These are phyloP conservation scores for Ceratosolen fusciceps DNA, from an alignment of 1,140 invertebrate genomes.

Conservation along the genomic window DNA sequence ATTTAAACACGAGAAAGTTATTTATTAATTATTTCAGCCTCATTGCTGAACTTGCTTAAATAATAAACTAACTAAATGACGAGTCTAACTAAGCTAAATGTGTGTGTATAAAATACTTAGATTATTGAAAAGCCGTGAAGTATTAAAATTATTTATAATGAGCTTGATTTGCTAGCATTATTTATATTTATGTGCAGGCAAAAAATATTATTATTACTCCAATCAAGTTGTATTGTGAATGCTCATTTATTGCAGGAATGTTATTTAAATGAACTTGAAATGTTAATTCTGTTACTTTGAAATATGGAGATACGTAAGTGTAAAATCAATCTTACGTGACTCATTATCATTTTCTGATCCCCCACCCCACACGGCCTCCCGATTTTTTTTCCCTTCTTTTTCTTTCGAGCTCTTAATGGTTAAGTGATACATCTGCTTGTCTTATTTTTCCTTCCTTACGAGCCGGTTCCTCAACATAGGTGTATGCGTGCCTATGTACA, in stretches of 20 bases:
- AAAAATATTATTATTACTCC: constrained; percentile 11
- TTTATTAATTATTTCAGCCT: too few species aligned
- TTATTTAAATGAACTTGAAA: not conserved
- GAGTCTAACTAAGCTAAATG: too few species aligned
- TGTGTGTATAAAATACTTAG: too few species aligned
- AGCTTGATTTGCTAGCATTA: not conserved
- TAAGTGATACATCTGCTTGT: not conserved
- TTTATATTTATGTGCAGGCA: not conserved
- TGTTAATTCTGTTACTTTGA: constrained; percentile 22
- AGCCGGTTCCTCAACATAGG: too few species aligned
- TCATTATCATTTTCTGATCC: not conserved
- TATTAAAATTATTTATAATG: not conserved
- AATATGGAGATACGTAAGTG: not conserved
- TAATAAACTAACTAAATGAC: too few species aligned
- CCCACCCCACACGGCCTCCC: too few species aligned
- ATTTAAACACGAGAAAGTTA: too few species aligned
- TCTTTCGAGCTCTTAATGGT: not conserved
- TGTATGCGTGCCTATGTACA: too few species aligned
- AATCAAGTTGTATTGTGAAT: constrained; percentile 8
- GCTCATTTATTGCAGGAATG: not conserved
- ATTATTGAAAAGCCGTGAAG: too few species aligned
- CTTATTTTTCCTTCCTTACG: too few species aligned
- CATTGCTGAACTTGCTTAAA: too few species aligned
- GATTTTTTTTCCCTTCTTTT: not conserved
- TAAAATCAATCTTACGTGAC: constrained; percentile 4